phyloP scores from a whole-genome alignment of 2,797 vertebrate species.

The Meda fulgida region DNA sequence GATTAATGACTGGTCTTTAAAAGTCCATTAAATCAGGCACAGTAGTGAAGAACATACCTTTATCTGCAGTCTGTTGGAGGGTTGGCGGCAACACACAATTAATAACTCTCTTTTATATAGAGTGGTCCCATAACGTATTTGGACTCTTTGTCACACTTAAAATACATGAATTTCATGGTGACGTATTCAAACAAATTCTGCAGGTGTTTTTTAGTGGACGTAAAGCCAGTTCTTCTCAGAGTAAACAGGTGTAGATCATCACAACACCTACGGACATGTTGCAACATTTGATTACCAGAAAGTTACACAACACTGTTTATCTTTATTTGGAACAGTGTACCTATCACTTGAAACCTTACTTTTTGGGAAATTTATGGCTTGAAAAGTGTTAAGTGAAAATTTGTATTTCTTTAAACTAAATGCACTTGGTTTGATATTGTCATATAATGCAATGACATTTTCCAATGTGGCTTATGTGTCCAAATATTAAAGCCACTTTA shows the following conservation, averaged over 20 bases:
- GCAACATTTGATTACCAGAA: not conserved
- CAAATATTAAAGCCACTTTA: not conserved
- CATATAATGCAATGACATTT: not conserved
- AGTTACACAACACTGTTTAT: not conserved
- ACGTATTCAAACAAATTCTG: not conserved
- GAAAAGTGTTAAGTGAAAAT: not conserved
- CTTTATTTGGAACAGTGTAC: not conserved
- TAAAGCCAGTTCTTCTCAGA: not conserved
- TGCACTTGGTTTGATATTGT: not conserved
- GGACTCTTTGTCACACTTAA: not conserved
- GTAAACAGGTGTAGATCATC: not conserved
- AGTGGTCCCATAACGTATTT: not conserved
- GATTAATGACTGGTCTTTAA: constrained; percentile 17
- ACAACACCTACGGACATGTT: not conserved
- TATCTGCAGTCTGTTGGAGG: not conserved
- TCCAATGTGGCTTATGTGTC: not conserved
- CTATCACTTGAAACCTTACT: not conserved
- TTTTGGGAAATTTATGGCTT: not conserved
- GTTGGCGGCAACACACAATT: not conserved
- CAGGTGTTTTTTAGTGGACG: not conserved
- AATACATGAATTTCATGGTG: not conserved
- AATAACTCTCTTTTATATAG: not conserved
- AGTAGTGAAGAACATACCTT: not conserved
- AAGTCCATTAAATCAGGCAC: not conserved
- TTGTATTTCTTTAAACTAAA: not conserved